These are phyloP conservation scores for Eremobia ochroleuca DNA, from an alignment of 2,888 invertebrate genomes.

Conservation along the genomic window DNA sequence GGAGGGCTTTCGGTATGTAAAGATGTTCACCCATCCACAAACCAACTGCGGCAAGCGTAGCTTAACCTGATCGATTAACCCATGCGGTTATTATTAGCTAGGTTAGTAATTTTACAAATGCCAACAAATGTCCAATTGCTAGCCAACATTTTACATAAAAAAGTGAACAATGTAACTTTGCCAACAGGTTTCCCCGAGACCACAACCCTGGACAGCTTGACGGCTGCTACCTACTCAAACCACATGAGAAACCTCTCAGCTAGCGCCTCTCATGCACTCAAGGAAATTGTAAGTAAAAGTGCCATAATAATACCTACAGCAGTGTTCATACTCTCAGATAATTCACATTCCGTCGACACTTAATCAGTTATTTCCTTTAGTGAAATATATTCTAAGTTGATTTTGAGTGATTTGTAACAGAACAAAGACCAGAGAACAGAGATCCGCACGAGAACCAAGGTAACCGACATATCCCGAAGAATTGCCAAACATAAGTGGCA, in stretches of 20 bases:
- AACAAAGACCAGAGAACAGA: too few species aligned
- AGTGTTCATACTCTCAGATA: too few species aligned
- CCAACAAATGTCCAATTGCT: not conserved
- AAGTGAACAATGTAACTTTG: not conserved
- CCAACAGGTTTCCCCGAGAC: slow-evolving; percentile 86
- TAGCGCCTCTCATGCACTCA: slow-evolving; percentile 82
- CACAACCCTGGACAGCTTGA: slow-evolving; percentile 88
- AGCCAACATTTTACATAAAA: not conserved
- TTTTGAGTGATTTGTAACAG: too few species aligned
- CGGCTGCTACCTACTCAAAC: slow-evolving; percentile 87
- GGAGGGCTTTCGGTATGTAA: not conserved
- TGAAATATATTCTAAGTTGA: too few species aligned
- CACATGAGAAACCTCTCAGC: slow-evolving; percentile 85
- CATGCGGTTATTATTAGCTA: too few species aligned
- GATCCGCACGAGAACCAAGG: too few species aligned
- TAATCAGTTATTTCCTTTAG: too few species aligned
- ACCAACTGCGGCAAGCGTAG: not conserved
- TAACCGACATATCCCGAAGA: too few species aligned
- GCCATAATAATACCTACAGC: not conserved
- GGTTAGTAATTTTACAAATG: too few species aligned
- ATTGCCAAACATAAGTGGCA: too few species aligned
- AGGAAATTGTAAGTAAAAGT: slow-evolving; percentile 83
- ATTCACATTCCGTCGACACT: too few species aligned
- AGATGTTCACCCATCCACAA: not conserved
- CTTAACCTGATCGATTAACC: not conserved